phyloP scores from a whole-genome alignment of 2,113 vertebrate species.

The Jaculus jaculus region DNA sequence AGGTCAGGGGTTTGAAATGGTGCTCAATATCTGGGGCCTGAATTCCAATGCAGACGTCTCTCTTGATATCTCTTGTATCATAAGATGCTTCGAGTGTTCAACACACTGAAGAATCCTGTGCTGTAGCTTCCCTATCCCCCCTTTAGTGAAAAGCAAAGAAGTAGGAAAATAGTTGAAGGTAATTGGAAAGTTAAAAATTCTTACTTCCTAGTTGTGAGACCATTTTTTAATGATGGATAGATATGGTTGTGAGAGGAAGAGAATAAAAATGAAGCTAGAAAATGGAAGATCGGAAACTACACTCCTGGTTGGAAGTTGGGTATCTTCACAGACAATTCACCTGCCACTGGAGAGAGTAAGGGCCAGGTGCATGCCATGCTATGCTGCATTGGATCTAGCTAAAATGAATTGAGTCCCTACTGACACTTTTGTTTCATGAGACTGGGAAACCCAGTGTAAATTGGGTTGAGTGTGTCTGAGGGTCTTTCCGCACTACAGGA shows the following conservation, averaged over 20 bases:
- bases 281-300: too few species aligned
- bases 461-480: background rate
- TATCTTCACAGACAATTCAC: background rate
- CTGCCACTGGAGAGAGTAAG: accelerated
- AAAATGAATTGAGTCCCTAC: background rate
- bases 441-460: background rate
- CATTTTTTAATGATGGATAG: background rate
- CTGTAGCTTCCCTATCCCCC: background rate
- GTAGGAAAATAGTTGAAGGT: background rate
- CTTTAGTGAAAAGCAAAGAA: background rate
- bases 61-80: background rate
- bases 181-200: background rate
- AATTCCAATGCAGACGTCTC: background rate
- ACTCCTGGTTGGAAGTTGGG: background rate
- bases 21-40: accelerated
- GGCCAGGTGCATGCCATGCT: too few species aligned
- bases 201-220: background rate
- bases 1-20: background rate
- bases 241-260: background rate
- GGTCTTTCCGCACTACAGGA: background rate
- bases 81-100: background rate
- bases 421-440: accelerated
- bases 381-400: too few species aligned
- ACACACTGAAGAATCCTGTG: background rate
- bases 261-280: background rate